Base-by-base conservation (phyloP, 2,888 invertebrate genomes). In the Linyphia triangularis region DNA sequence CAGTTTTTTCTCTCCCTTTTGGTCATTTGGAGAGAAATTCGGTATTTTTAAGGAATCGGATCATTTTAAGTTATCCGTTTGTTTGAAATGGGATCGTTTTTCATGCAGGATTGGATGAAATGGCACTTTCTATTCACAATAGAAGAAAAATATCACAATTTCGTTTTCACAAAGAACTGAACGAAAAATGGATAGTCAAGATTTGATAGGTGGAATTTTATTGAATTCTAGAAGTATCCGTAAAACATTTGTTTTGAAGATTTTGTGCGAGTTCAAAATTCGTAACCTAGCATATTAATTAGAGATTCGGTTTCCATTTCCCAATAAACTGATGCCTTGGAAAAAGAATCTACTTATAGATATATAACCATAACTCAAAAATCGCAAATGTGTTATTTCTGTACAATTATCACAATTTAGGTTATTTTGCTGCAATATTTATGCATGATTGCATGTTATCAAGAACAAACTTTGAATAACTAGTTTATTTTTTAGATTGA, bases 41-140 rank as follows among this genome's bases (percentile, higher is more conserved):
- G 77, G 85, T 70, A 85, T 65, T 85, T 85, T 78, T 70, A 70
- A 78, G 57, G 85, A 77, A 85, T 78, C 85, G 75, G 85, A 85
- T 85, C 85, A 78, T 85, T 85, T 63, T 77, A 43, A 61, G 83
- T 83, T 72, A 83, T 83, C 72, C 77, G 77, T 85, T 85, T 85
- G 59, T 78, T 85, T 85, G 78, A 85, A 78, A 85, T 85, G 75
- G 78, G 77, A 43, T 78, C 85, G 75, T 85, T 85, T 85, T 78
- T 85, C 85, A 85, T 85, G 69, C 69, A 73, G 83, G 65, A 73
- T 73, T 83, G 83, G 73, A 75, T 70, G 69, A 59, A 72, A 82
- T 70, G 43, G 69, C 72, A 43, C 82, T 73, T 73, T 59, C 73
- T 51, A 51, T 73, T 73, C 69, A 78, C 57, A 85, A 85, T 40